Conservation (phyloP, 2,113 vertebrate genomes). For the Hippocampus comes region DNA sequence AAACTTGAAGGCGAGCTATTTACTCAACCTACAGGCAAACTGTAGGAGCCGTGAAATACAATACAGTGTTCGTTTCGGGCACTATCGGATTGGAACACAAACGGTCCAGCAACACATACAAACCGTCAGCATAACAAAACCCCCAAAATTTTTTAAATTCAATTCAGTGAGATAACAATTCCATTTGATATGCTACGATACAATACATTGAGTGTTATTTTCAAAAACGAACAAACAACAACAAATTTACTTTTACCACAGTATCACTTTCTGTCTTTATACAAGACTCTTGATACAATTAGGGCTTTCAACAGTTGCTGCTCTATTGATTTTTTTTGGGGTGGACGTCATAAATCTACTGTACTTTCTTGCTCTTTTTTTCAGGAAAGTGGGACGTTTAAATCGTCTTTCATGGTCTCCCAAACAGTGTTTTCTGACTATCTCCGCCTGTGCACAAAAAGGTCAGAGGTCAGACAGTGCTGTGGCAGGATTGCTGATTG, state of each 20-base stretch:
- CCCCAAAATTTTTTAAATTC: too few relatives aligned
- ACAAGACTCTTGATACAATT: too few relatives aligned
- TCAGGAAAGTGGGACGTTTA: not conserved
- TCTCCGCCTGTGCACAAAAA: constrained; percentile 9
- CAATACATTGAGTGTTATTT: too few relatives aligned
- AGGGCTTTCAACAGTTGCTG: not conserved
- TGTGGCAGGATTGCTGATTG: constrained; percentile 58
- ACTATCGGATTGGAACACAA: too few relatives aligned
- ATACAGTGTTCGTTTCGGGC: not conserved
- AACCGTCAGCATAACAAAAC: too few relatives aligned
- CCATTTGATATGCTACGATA: too few relatives aligned
- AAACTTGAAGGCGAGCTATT: constrained; percentile 17
- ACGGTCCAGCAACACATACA: too few relatives aligned
- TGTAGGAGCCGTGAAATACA: not conserved
- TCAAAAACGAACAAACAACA: too few relatives aligned
- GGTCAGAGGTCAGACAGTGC: constrained; percentile 46
- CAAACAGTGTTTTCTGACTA: constrained; percentile 14
- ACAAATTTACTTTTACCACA: too few relatives aligned
- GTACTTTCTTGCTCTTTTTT: not conserved
- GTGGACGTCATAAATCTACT: not conserved
- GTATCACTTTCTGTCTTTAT: too few relatives aligned
- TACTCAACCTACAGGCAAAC: not conserved
- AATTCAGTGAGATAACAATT: too few relatives aligned
- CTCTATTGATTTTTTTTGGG: not conserved
- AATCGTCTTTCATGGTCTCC: not conserved